A percentile compares a stretch with the other conserved stretches of the same genome.
Conservation (phyloP, 2,113 vertebrate species). For the Microcebus murinus region DNA sequence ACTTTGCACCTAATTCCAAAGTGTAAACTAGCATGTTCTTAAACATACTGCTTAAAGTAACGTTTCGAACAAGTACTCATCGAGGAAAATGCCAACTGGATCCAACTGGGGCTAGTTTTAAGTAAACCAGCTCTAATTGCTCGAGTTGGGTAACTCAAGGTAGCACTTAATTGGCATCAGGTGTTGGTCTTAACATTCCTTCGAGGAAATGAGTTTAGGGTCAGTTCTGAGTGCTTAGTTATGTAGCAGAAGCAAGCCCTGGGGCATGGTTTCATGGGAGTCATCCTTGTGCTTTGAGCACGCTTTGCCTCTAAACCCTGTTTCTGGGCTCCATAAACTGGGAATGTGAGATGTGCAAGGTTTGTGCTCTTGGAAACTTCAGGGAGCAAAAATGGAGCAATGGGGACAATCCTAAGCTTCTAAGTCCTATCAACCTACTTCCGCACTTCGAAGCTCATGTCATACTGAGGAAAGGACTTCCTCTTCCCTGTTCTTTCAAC, state of each 20-base stretch:
- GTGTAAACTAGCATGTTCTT: not conserved
- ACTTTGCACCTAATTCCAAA: not conserved
- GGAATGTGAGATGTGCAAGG: not conserved
- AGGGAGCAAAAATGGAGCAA: too few species aligned
- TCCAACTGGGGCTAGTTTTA: not conserved
- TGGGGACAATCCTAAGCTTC: not conserved
- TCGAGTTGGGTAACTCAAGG: not conserved
- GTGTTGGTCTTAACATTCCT: not conserved
- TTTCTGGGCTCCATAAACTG: not conserved
- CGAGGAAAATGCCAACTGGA: not conserved
- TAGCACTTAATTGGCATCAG: not conserved
- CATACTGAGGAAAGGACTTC: not conserved
- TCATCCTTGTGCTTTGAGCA: not conserved
- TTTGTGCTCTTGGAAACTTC: not conserved
- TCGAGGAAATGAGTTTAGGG: not conserved
- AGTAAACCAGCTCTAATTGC: not conserved
- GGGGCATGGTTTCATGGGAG: rapidly evolving
- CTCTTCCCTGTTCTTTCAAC: not conserved
- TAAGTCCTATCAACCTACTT: not conserved
- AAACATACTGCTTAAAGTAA: not conserved
- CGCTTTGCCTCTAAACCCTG: too few species aligned
- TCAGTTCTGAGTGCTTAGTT: not conserved
- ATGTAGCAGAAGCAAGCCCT: not conserved
- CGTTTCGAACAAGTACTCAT: not conserved
- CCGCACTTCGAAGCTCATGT: not conserved